Evolutionary conservation across 2,888 invertebrate species (phyloP).

Genomic region (Noctua janthe): DNA sequence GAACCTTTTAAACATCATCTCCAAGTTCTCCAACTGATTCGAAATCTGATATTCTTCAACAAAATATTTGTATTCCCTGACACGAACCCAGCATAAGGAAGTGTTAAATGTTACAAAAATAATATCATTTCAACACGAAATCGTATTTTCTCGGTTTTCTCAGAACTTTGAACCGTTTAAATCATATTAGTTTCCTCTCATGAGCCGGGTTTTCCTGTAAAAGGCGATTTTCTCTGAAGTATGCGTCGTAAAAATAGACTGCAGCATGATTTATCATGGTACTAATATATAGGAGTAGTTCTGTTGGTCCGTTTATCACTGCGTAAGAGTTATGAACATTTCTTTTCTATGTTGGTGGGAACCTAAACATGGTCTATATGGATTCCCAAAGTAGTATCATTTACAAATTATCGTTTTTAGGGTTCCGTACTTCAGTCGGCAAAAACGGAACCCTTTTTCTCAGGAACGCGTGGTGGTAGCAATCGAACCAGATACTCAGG

Average conservation of each 20-base stretch:
- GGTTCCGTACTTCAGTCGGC: too few relatives aligned
- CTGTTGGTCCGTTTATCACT: slow-evolving; percentile 35
- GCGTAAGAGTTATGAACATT: background rate
- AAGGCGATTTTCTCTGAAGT: slow-evolving; percentile 61
- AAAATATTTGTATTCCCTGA: background rate
- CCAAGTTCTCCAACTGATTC: background rate
- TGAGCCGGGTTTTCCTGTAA: slow-evolving; percentile 47
- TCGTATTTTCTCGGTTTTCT: slow-evolving; percentile 13
- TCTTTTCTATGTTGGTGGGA: background rate
- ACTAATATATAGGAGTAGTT: slow-evolving; percentile 35
- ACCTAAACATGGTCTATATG: background rate
- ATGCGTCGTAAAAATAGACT: slow-evolving; percentile 63
- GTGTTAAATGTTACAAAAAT: slow-evolving; percentile 10
- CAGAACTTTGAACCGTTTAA: slow-evolving; percentile 51
- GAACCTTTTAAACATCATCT: background rate
- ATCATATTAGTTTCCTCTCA: slow-evolving; percentile 57
- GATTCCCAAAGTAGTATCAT: background rate
- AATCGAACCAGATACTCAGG: too few relatives aligned
- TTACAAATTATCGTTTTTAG: too few relatives aligned
- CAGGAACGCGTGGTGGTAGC: too few relatives aligned
- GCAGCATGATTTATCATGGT: slow-evolving; percentile 52
- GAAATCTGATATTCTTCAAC: slow-evolving; percentile 2
- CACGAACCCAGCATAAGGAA: background rate
- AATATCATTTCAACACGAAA: slow-evolving; percentile 6
- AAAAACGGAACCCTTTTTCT: too few relatives aligned